These are phyloP conservation scores for Drosophila repleta DNA, from an alignment of 1,140 invertebrate genomes.

Conservation along the genomic window DNA sequence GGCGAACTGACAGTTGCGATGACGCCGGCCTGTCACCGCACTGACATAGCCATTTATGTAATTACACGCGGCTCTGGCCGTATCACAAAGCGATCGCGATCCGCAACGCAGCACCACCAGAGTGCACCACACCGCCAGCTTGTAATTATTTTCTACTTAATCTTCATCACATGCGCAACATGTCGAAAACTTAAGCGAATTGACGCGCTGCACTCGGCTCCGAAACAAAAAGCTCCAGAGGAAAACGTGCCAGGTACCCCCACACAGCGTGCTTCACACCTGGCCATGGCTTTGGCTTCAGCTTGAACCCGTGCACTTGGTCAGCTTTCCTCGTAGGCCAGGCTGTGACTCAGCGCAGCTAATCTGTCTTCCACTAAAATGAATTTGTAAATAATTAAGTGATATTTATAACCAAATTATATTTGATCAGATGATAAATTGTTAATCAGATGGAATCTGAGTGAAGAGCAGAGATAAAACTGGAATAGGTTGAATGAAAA, in stretches of 20 bases:
- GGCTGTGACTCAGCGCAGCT: too few relatives aligned
- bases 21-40: slow-evolving; percentile 77
- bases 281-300: neutral
- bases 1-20: slow-evolving; percentile 55
- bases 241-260: slow-evolving; percentile 4
- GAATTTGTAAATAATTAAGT: too few relatives aligned
- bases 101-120: slow-evolving; percentile 15
- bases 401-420: too few relatives aligned
- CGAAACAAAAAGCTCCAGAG: slow-evolving; percentile 4
- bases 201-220: slow-evolving; percentile 54
- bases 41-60: slow-evolving; percentile 78
- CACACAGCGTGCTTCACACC: slow-evolving; percentile 21
- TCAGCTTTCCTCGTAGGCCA: too few relatives aligned
- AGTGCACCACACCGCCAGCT: slow-evolving; percentile 25
- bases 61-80: slow-evolving; percentile 56
- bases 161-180: slow-evolving; percentile 80
- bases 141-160: slow-evolving; percentile 83
- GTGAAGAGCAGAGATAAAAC: too few relatives aligned
- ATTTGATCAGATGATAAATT: too few relatives aligned
- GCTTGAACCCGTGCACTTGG: too few relatives aligned
- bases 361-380: too few relatives aligned
- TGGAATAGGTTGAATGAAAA: too few relatives aligned
- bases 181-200: slow-evolving; percentile 81
- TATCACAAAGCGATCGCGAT: slow-evolving; percentile 70
- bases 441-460: too few relatives aligned